These are phyloP conservation scores for Craterocephalus amniculus DNA, from an alignment of 2,797 vertebrate genomes.

Conservation along the genomic window DNA sequence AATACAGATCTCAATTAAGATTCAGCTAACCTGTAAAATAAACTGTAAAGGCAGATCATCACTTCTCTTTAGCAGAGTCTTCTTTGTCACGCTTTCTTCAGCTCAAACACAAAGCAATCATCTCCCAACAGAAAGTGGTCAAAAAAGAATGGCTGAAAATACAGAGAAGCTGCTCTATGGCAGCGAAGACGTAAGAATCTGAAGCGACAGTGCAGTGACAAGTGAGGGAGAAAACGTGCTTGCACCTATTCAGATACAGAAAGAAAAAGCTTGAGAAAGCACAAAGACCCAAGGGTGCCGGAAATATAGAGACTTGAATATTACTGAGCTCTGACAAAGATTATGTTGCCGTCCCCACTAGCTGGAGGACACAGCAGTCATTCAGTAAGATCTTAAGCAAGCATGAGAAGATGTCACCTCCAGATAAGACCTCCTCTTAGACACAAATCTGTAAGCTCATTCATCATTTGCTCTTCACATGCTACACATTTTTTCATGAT, in stretches of 20 bases:
- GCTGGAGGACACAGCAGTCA: constrained; percentile 29
- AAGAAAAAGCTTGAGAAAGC: neutral
- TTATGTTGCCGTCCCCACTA: constrained; percentile 41
- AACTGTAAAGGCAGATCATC: too few species aligned
- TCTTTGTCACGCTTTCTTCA: too few species aligned
- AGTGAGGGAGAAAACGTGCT: neutral
- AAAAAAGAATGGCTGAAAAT: neutral
- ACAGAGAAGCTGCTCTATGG: neutral
- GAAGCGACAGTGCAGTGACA: neutral
- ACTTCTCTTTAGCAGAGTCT: too few species aligned
- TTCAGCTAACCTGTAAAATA: too few species aligned
- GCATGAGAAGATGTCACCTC: constrained; percentile 35
- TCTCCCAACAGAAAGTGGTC: too few species aligned
- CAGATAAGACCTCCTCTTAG: constrained; percentile 34
- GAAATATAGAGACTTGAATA: constrained; percentile 59
- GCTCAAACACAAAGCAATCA: too few species aligned
- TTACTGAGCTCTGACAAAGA: constrained; percentile 51
- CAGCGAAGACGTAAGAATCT: neutral
- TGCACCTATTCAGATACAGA: neutral
- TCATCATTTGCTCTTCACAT: constrained; percentile 19
- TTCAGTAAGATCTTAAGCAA: constrained; percentile 31
- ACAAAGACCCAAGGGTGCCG: neutral
- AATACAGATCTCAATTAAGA: too few species aligned
- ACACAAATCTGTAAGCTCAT: constrained; percentile 31
- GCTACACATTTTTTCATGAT: constrained; percentile 28